Evolutionary conservation across 2,888 invertebrate species (phyloP), one percentile per base, ranked within the genome.

Genomic region (Phytoseiulus persimilis): DNA sequence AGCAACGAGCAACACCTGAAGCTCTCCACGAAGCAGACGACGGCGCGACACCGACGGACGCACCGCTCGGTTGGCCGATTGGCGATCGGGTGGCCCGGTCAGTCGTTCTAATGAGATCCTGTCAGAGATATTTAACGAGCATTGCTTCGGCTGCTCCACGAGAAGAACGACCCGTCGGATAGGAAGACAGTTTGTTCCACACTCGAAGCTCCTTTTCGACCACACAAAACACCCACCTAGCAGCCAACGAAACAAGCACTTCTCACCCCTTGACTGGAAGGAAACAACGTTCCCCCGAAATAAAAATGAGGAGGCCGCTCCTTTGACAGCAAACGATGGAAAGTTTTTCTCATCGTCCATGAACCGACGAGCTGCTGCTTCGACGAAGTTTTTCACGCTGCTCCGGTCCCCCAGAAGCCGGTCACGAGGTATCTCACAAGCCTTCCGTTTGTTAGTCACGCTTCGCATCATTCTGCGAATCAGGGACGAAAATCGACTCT

Each of bases 71-170:
- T 9, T 9, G 39, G 39, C 65, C 65, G 65, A 23, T 65, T 65
- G 65, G 9, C 65, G 65, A 65, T 14, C 65, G 23, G 65, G 14
- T 65, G 11, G 14, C 65, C 65, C 65, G 65, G 65, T 65, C 65
- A 65, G 65, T 65, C 65, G 28, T 28, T 23, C 65, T 65, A 65
- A 65, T 65, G 65, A 65, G 65, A 65, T 65, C 65, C 65, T 65
- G 65, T 65, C 65, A 65, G 65, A 65, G 65, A 65, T 65, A 65
- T 65, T 65, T 65, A 65, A 65, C 65, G 65, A 65, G 65, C 65
- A 65, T 65, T 28, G 65, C 65, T 65, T 65, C 65, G 65, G 23
- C 65, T 65, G 2, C 65, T 23, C 18, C 65, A 23, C 65, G 65
- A 23, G 23, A 18, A 65, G 65, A 65, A 65, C 65, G 65, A 65